Percentiles rank a stretch among this genome's conserved stretches.
These are phyloP conservation scores for Noctua comes DNA, from an alignment of 2,888 invertebrate genomes.

Conservation along the genomic window DNA sequence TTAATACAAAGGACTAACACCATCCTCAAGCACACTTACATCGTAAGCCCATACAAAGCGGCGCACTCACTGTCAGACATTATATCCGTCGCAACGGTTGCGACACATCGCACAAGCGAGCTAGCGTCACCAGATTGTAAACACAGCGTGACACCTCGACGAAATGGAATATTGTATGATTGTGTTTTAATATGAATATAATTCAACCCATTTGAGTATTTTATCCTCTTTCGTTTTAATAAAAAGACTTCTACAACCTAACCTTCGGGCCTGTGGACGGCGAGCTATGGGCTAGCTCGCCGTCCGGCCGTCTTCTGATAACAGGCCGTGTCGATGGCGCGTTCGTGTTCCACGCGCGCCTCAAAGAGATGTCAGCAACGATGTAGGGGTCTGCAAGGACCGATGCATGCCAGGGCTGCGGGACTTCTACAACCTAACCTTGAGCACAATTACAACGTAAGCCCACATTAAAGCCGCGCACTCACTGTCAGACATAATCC, in stretches of 20 bases:
- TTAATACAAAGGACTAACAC: slow-evolving; percentile 6
- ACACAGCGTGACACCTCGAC: not conserved
- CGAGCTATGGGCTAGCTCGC: too few species aligned
- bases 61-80: slow-evolving; percentile 56
- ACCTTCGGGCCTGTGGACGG: too few species aligned
- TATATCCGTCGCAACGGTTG: slow-evolving; percentile 39
- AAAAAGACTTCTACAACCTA: not conserved
- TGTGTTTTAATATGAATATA: not conserved
- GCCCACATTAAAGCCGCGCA: not conserved
- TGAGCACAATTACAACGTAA: slow-evolving; percentile 10
- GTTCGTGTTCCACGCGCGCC: too few species aligned
- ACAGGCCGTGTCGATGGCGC: too few species aligned
- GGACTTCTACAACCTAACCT: not conserved
- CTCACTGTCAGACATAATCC: slow-evolving; percentile 47
- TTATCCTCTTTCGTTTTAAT: not conserved
- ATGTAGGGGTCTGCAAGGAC: too few species aligned
- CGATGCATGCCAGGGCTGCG: too few species aligned
- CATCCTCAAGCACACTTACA: slow-evolving; percentile 21
- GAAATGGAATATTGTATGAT: slow-evolving; percentile 1
- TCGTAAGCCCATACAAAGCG: slow-evolving; percentile 49
- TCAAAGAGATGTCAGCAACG: too few species aligned
- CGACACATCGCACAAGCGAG: slow-evolving; percentile 34
- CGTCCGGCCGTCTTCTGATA: too few species aligned
- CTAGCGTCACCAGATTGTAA: slow-evolving; percentile 52
- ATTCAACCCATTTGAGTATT: not conserved